Base-by-base conservation (phyloP, 2,888 invertebrate genomes). In the Melipona beecheii region DNA sequence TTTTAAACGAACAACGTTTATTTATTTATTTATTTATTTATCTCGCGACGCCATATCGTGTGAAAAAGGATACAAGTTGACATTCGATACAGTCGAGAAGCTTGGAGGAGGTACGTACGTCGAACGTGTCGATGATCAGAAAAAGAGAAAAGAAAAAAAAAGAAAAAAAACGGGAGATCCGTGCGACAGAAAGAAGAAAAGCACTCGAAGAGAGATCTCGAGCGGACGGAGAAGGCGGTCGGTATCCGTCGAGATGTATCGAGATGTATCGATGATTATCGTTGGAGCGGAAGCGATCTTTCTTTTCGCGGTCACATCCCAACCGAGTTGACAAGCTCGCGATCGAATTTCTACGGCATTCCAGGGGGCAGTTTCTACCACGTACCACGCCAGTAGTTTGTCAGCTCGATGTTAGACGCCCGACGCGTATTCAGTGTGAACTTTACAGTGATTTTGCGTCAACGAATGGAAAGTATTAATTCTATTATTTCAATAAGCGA, bases 301-400 rank as follows among this genome's bases (percentile, higher is more conserved):
- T 77, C 81, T 87, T 80, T 84, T 87, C 81, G 86, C 72, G 89
- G 81, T 85, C 78, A 54, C 89, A 85, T 91, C 91, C 43, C 43
- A 89, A 81, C 87, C 85, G 89, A 90, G 84, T 87, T 85, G 90
- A 90, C 90, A 90, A 84, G 87, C 85, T 87, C 78, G 88, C 86
- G 90, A 92, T 92, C 91, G 87, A 91, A 91, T 92, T 92, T 92
- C 92, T 90, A 85, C 88, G 81, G 87, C 90, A 89, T 92, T 92
- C 89, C 86, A 66, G 58, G 31, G 83, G 74, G 56, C 65, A 77
- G 83, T 78, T 84, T 88, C 80, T 76, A 64, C 69, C 60, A 36
- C 64, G 80, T 24, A 31, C 71, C 81, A 27, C 27, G 79, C 66
- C 52, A 85, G n/a, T n/a, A n/a, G n/a, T 79, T 76, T 81, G 31